Conservation (phyloP, 1,140 invertebrate genomes). For the Pogonus chalceus region DNA sequence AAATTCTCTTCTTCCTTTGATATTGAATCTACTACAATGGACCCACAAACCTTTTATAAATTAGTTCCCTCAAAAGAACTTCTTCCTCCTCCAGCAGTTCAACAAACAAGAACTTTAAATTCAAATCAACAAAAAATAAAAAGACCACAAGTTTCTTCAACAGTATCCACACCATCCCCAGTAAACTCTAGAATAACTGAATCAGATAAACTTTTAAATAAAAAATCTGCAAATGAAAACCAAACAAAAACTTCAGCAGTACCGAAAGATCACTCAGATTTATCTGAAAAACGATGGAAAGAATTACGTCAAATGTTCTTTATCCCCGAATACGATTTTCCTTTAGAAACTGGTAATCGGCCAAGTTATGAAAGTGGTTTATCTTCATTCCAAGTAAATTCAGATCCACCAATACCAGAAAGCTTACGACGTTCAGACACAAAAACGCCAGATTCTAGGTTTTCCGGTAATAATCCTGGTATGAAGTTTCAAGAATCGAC, state of each 20-base stretch:
- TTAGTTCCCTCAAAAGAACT: conserved; percentile 2
- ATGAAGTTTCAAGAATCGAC: background rate
- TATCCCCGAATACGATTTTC: conserved; percentile 34
- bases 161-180: background rate
- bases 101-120: background rate
- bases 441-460: too few relatives aligned
- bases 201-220: background rate
- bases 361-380: conserved; percentile 26
- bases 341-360: conserved; percentile 22
- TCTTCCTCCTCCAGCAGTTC: background rate
- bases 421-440: too few relatives aligned
- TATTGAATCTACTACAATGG: background rate
- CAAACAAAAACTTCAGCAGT: too few relatives aligned
- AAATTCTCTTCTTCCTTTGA: conserved; percentile 9
- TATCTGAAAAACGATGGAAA: conserved; percentile 17
- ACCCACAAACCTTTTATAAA: conserved; percentile 8
- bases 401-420: background rate
- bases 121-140: background rate
- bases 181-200: background rate
- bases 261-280: background rate
- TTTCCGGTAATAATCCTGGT: too few relatives aligned
- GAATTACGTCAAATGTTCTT: conserved; percentile 26
- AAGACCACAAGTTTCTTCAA: background rate
- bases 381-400: conserved; percentile 28
- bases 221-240: too few relatives aligned